These are phyloP conservation scores for Ypsolopha sequella DNA, from an alignment of 2,888 invertebrate species.

Conservation along the genomic window DNA sequence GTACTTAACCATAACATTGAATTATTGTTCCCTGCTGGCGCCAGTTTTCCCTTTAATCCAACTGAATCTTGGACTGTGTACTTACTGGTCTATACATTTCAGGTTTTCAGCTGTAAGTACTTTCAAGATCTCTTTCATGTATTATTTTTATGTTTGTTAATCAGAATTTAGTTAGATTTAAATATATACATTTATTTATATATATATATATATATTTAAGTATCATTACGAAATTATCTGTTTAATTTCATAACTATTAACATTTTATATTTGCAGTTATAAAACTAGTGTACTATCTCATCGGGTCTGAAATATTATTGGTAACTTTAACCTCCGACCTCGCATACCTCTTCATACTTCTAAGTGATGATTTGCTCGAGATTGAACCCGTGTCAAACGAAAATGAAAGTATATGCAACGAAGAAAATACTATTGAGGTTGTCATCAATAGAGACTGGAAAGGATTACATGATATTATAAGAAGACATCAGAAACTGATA, in stretches of 20 bases:
- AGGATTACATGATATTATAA: conserved; percentile 15
- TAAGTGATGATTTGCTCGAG: conserved; percentile 7
- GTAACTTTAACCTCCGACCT: too few relatives aligned
- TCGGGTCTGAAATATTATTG: conserved; percentile 23
- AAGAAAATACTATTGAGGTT: neutral
- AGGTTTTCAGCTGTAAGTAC: conserved; percentile 19
- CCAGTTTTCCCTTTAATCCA: conserved; percentile 19
- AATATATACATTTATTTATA: too few relatives aligned
- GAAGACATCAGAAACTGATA: conserved; percentile 32
- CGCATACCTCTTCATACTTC: too few relatives aligned
- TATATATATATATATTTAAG: neutral
- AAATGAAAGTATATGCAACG: neutral
- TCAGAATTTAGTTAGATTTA: neutral
- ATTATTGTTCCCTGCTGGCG: conserved; percentile 14
- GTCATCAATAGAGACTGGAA: conserved; percentile 10
- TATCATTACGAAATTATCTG: neutral
- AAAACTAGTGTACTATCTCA: conserved; percentile 20
- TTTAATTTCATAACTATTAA: neutral
- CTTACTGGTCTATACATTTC: conserved; percentile 16
- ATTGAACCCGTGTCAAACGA: conserved; percentile 13
- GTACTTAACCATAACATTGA: conserved; percentile 17
- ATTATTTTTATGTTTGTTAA: neutral
- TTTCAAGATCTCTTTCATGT: neutral
- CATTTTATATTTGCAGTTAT: conserved; percentile 25
- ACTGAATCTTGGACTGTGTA: conserved; percentile 17